phyloP scores from a whole-genome alignment of 1,140 invertebrate species.

The Meloidogyne floridensis region DNA sequence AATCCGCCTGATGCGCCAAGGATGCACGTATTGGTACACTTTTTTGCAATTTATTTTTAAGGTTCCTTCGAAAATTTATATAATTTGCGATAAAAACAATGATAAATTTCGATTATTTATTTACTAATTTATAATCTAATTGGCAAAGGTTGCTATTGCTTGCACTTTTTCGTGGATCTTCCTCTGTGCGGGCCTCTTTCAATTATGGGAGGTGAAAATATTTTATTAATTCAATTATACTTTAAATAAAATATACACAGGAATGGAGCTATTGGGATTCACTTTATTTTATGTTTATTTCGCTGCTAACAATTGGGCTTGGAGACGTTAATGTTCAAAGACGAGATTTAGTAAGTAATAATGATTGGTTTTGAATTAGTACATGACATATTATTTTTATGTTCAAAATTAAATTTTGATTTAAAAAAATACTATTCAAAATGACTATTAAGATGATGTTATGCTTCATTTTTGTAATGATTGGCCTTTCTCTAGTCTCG shows the following conservation, averaged over 20 bases:
- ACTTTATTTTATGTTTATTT: constrained; percentile 65
- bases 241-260: not conserved
- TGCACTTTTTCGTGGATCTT: constrained; percentile 65
- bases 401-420: not conserved
- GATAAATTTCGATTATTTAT: too few relatives aligned
- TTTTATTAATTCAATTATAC: not conserved
- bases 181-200: constrained; percentile 60
- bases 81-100: not conserved
- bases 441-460: constrained; percentile 53
- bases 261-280: constrained; percentile 61
- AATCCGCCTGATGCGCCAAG: constrained; percentile 32
- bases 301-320: constrained; percentile 52
- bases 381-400: too few relatives aligned
- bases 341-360: constrained; percentile 49
- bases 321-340: constrained; percentile 57
- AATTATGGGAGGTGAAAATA: constrained; percentile 54
- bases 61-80: not conserved
- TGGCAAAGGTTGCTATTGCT: constrained; percentile 46
- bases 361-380: not conserved
- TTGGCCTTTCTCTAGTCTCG: constrained; percentile 56
- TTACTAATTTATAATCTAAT: not conserved
- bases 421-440: not conserved
- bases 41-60: not conserved
- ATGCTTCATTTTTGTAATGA: constrained; percentile 61
- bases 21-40: constrained; percentile 58